A percentile compares a stretch with the other conserved stretches of the same genome.
Conservation (phyloP, 2,113 vertebrate genomes). For the Galeopterus variegatus region DNA sequence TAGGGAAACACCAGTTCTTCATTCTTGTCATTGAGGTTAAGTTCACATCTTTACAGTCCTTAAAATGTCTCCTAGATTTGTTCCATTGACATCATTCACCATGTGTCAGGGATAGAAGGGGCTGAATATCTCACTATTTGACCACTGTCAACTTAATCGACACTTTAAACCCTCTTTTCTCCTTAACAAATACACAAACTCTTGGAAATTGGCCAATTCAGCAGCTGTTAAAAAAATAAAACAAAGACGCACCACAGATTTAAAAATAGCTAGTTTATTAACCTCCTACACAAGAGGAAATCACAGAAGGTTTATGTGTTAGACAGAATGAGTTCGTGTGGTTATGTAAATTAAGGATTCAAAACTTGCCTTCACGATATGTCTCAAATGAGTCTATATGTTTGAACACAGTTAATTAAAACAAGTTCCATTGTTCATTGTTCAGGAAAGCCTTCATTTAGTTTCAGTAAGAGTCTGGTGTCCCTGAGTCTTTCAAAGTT, state of each 20-base stretch:
- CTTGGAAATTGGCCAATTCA: neutral
- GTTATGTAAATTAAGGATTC: neutral
- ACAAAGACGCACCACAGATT: neutral
- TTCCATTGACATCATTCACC: neutral
- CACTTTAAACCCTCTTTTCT: neutral
- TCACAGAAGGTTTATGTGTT: neutral
- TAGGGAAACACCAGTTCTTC: neutral
- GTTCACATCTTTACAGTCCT: neutral
- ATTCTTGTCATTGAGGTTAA: neutral
- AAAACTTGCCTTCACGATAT: neutral
- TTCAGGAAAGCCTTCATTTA: neutral
- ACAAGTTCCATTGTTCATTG: neutral
- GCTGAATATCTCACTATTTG: neutral
- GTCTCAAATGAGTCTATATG: neutral
- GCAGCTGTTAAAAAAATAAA: neutral
- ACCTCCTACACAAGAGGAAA: neutral
- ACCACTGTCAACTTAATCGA: neutral
- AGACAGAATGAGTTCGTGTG: conserved; percentile 8
- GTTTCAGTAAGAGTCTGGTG: neutral
- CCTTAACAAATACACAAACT: neutral
- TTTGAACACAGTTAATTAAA: conserved; percentile 51
- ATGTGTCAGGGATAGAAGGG: neutral
- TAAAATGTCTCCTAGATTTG: conserved; percentile 20
- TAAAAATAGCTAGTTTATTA: neutral
- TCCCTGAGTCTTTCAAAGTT: neutral